Conservation (phyloP, 2,113 vertebrate genomes). For the Pungitius pungitius region DNA sequence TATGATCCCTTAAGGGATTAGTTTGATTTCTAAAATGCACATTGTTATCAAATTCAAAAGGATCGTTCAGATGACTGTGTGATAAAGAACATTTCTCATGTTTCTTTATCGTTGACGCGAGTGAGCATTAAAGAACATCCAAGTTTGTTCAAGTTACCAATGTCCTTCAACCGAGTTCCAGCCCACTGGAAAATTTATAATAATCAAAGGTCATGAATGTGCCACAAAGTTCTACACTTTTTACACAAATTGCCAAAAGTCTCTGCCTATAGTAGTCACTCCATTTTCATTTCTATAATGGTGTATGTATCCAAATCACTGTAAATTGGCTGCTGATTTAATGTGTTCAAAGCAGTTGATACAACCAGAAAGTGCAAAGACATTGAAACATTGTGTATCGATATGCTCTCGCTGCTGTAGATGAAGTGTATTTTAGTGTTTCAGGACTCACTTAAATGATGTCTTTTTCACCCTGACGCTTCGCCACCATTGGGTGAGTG, state of each 20-base stretch:
- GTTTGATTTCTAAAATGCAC: neutral
- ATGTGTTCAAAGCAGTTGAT: neutral
- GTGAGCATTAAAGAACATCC: neutral
- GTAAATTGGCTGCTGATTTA: neutral
- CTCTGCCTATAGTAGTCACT: too few relatives aligned
- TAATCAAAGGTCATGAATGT: neutral
- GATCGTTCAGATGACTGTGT: neutral
- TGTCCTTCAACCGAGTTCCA: neutral
- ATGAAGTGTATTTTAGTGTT: too few relatives aligned
- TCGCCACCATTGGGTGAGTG: too few relatives aligned
- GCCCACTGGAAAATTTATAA: neutral
- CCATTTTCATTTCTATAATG: neutral
- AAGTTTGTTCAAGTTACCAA: neutral
- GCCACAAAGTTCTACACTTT: too few relatives aligned
- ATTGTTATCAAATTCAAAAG: neutral
- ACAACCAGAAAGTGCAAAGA: neutral
- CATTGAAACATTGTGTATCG: neutral
- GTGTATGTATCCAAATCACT: neutral
- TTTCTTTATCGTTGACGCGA: slow-evolving; percentile 5
- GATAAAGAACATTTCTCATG: neutral
- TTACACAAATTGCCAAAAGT: neutral
- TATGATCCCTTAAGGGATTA: neutral
- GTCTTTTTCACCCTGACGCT: too few relatives aligned
- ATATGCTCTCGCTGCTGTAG: neutral
- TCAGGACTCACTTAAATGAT: too few relatives aligned